Evolutionary conservation across 2,797 vertebrate species (phyloP), one percentile per base, ranked within the genome.

Genomic region (Falco naumanni): DNA sequence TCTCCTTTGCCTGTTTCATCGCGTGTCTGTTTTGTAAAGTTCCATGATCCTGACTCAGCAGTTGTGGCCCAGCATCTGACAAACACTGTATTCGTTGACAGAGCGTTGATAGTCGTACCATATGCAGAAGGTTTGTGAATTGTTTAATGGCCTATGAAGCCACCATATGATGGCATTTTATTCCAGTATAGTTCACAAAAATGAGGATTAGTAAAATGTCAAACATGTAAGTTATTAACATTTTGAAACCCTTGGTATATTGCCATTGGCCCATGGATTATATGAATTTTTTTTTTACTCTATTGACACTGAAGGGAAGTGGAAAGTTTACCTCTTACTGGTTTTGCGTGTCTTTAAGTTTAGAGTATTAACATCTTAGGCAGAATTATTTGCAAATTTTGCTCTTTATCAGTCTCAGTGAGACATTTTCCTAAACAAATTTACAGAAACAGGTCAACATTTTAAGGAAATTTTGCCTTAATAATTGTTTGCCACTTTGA

Each of bases 11-110:
- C 99, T 97, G 99, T 99, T 97, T 99, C 99, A 94, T 99, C 99
- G 96, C 99, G 99, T 98, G 99, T 99, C 97, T 99, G 99, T 99
- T 99, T 99, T 99, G 99, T 99, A 99, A 99, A 99, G 99, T 99
- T 99, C 99, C 99, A 98, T 97, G 99, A 99, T 97, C 97, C 99
- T 43, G 99, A 99, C 97, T 99, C 99, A 10, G 99, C 99, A 96
- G 99, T 99, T 97, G 99, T 99, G 98, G 99, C 99, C 70, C 99
- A 99, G 97, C 99, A 99, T 83, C 99, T 99, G 98, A 99, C 99
- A 95, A 99, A 99, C 98, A 99, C 99, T 94, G 99, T 99, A 96
- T 99, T 99, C 98, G 99, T 99, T 98, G 99, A 99, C 98, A 98
- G 99, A 99, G 99, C 99, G 94, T 97, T 99, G 98, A 99, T 99